Conservation (phyloP, 2,113 vertebrate species). For the Chrysemys picta region DNA sequence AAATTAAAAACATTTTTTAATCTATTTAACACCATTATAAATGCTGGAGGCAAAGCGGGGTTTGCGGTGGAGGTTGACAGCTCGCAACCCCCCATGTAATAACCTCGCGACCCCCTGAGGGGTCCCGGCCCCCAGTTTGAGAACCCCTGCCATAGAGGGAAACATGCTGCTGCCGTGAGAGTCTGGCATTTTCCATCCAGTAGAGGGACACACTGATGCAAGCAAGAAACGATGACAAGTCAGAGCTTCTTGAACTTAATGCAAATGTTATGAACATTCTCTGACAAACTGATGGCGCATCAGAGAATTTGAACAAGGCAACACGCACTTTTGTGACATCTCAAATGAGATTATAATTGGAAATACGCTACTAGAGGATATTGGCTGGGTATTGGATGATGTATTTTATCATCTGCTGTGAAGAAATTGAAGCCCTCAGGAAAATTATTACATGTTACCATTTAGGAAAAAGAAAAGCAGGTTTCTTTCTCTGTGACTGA, state of each 20-base stretch:
- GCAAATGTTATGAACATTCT: fast-evolving
- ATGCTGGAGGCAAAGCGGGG: no score
- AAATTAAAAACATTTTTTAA: no score
- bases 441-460: conserved; percentile 26
- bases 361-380: neutral
- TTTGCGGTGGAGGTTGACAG: no score
- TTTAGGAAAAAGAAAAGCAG: conserved; percentile 15
- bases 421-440: conserved; percentile 19
- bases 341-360: neutral
- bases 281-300: neutral
- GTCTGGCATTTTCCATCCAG: neutral
- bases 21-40: no score
- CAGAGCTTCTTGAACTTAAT: neutral
- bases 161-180: neutral
- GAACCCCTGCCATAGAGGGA: neutral
- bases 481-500: conserved; percentile 20
- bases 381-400: neutral
- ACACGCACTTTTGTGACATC: neutral
- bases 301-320: neutral
- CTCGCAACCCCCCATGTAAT: no score
- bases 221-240: neutral
- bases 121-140: no score
- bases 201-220: neutral
- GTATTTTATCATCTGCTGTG: neutral
- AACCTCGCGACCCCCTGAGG: no score